phyloP scores from a whole-genome alignment of 2,888 invertebrate genomes.

The Nomada ruficornis region DNA sequence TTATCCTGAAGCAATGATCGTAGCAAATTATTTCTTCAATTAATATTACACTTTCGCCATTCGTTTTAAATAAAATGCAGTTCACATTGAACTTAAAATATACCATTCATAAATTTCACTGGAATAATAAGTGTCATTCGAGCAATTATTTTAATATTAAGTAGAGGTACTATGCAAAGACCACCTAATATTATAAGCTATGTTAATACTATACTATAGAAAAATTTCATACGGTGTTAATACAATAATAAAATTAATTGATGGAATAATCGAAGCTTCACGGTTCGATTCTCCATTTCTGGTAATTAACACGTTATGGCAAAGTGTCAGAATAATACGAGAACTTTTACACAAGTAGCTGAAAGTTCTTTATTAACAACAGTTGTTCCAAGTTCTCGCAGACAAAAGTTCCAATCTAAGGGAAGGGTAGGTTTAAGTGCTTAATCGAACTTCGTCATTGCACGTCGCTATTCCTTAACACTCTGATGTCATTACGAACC shows the following conservation, averaged over 20 bases:
- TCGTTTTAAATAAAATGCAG: too few relatives aligned
- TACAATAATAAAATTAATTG: not conserved
- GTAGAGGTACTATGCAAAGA: too few relatives aligned
- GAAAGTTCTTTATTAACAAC: conserved; percentile 53
- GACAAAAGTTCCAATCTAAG: conserved; percentile 10
- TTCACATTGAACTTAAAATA: too few relatives aligned
- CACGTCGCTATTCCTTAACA: not conserved
- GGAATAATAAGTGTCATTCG: too few relatives aligned
- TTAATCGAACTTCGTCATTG: conserved; percentile 22
- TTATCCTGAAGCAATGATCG: too few relatives aligned
- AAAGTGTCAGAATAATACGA: conserved; percentile 4
- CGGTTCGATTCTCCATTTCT: not conserved
- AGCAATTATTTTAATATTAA: too few relatives aligned
- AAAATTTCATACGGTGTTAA: too few relatives aligned
- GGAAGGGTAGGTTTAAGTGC: conserved; percentile 23
- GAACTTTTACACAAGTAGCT: conserved; percentile 36
- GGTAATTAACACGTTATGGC: conserved; percentile 38
- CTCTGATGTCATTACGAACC: not conserved
- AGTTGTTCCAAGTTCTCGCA: conserved; percentile 33
- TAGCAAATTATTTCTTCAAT: too few relatives aligned
- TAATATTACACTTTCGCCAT: too few relatives aligned
- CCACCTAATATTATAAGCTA: too few relatives aligned
- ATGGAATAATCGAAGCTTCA: not conserved
- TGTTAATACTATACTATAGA: too few relatives aligned
- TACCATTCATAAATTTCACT: too few relatives aligned